These are phyloP conservation scores for Chironomus striatipennis DNA, from an alignment of 1,140 invertebrate genomes.

Conservation along the genomic window DNA sequence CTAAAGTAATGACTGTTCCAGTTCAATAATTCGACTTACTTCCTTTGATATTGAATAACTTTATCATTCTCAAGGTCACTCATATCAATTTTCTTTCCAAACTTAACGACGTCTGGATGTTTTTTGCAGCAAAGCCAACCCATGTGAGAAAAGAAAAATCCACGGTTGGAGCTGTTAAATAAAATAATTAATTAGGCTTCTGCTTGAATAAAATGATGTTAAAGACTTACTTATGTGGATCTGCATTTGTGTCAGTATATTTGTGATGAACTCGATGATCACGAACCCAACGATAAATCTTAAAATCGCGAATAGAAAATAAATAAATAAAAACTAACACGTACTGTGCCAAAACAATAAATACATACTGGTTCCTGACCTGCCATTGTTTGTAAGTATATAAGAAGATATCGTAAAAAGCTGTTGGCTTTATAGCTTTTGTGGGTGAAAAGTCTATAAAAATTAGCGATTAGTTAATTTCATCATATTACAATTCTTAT, in stretches of 20 bases:
- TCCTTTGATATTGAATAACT: conserved; percentile 61
- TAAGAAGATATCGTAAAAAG: conserved; percentile 37
- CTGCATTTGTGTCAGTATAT: conserved; percentile 55
- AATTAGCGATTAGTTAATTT: neutral
- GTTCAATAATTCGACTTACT: conserved; percentile 51
- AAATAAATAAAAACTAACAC: neutral
- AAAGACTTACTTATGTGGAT: conserved; percentile 49
- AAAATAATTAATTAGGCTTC: neutral
- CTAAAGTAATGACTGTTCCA: conserved; percentile 63
- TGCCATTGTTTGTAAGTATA: conserved; percentile 29
- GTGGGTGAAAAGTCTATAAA: conserved; percentile 59
- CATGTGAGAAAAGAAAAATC: conserved; percentile 60
- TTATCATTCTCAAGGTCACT: conserved; percentile 62
- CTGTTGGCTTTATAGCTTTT: conserved; percentile 53
- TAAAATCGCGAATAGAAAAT: neutral
- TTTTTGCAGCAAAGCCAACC: conserved; percentile 57
- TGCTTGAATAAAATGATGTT: too few species aligned
- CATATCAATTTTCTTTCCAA: conserved; percentile 50
- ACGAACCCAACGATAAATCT: conserved; percentile 42
- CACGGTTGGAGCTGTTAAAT: conserved; percentile 44
- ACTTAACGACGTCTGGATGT: conserved; percentile 51
- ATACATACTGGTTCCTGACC: conserved; percentile 44
- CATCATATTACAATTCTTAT: too few species aligned
- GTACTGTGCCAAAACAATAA: neutral
- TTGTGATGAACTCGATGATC: conserved; percentile 59